Conservation (phyloP, 1,140 invertebrate species). For the Latrodectus geometricus region DNA sequence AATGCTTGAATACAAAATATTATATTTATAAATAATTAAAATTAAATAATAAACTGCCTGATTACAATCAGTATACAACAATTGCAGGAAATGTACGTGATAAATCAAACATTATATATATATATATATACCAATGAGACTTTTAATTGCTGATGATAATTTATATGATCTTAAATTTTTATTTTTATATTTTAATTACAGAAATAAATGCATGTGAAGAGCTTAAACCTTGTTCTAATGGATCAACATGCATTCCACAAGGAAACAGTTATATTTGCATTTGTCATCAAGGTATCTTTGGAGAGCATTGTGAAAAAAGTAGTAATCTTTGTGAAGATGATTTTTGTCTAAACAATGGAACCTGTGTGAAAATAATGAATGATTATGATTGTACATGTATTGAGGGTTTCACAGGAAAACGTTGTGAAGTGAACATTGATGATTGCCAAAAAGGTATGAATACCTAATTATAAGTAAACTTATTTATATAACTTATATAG, state of each 20-base stretch:
- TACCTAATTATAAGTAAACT: neutral
- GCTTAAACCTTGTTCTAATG: slow-evolving; percentile 71
- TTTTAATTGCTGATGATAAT: too few species aligned
- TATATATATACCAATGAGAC: too few species aligned
- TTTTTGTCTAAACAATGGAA: slow-evolving; percentile 57
- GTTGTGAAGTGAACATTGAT: slow-evolving; percentile 73
- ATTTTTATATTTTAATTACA: slow-evolving; percentile 56
- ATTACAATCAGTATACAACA: too few species aligned
- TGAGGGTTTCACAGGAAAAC: slow-evolving; percentile 58
- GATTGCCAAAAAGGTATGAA: slow-evolving; percentile 87
- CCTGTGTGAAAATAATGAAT: slow-evolving; percentile 71
- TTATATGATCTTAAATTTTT: too few species aligned
- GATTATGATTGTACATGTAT: slow-evolving; percentile 73
- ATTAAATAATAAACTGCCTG: too few species aligned
- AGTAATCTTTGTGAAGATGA: slow-evolving; percentile 82
- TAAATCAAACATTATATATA: too few species aligned
- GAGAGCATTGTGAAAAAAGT: slow-evolving; percentile 77
- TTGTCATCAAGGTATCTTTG: slow-evolving; percentile 66
- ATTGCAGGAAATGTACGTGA: too few species aligned
- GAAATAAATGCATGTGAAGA: slow-evolving; percentile 44
- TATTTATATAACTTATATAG: too few species aligned
- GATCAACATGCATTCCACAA: slow-evolving; percentile 70
- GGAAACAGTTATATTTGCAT: slow-evolving; percentile 67
- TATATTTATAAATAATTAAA: too few species aligned
- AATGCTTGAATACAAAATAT: too few species aligned